Percentiles rank a stretch among this genome's conserved stretches.
phyloP scores from a whole-genome alignment of 2,888 invertebrate species.

The Ophion ventricosus region DNA sequence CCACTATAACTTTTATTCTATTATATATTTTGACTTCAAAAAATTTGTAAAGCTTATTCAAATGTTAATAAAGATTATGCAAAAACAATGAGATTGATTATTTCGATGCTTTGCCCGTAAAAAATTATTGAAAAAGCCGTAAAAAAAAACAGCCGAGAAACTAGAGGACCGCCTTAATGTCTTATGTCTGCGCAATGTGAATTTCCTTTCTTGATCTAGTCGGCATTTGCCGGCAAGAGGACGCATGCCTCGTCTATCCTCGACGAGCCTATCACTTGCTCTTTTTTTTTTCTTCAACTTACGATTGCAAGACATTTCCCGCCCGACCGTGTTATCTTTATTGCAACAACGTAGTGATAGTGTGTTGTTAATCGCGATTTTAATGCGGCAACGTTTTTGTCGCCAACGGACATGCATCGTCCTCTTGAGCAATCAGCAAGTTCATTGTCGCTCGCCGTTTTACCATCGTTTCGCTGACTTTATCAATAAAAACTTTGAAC shows the following conservation, averaged over 20 bases:
- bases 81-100: too few relatives aligned
- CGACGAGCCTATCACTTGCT: neutral
- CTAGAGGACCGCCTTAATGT: too few relatives aligned
- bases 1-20: too few relatives aligned
- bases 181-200: neutral
- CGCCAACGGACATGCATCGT: neutral
- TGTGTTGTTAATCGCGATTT: conserved; percentile 1
- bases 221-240: neutral
- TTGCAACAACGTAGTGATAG: neutral
- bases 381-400: conserved; percentile 2
- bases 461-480: neutral
- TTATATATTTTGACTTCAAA: too few relatives aligned
- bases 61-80: too few relatives aligned
- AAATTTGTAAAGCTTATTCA: too few relatives aligned
- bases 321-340: conserved; percentile 17
- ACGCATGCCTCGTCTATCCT: neutral
- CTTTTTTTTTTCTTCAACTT: neutral
- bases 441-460: conserved; percentile 8
- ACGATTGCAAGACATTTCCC: neutral
- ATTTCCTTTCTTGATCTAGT: neutral
- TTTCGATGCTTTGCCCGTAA: too few relatives aligned
- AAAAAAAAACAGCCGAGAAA: too few relatives aligned
- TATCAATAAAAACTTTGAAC: too few relatives aligned
- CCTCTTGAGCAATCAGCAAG: neutral
- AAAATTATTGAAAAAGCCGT: too few relatives aligned